These are phyloP conservation scores for Belonocnema kinseyi DNA, from an alignment of 1,140 invertebrate genomes.

Conservation along the genomic window DNA sequence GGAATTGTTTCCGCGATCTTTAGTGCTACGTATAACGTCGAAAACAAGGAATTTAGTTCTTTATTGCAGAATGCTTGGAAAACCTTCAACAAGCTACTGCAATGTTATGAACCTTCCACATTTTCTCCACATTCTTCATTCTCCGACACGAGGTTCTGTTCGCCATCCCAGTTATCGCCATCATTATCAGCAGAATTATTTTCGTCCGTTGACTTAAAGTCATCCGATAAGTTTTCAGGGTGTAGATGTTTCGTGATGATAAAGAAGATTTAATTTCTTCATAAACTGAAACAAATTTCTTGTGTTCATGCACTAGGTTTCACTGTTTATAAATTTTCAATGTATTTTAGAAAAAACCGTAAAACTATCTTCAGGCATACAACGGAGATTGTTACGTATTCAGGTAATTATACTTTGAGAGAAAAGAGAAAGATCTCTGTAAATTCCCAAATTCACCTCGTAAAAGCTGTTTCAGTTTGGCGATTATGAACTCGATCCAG, in stretches of 20 bases:
- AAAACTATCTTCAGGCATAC: neutral
- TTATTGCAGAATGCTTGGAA: neutral
- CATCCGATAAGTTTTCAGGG: neutral
- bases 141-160: neutral
- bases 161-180: neutral
- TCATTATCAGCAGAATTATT: no score
- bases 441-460: neutral
- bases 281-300: neutral
- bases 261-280: neutral
- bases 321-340: neutral
- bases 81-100: neutral
- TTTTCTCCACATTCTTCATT: neutral
- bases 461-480: neutral
- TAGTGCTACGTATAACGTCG: neutral
- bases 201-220: no score
- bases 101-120: neutral
- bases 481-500: neutral
- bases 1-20: neutral
- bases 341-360: neutral
- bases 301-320: neutral
- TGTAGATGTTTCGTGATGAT: neutral
- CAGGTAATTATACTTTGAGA: neutral
- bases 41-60: neutral
- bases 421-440: constrained; percentile 1
- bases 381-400: neutral